phyloP scores from a whole-genome alignment of 2,797 vertebrate species.

The Pseudomugil tenellus region DNA sequence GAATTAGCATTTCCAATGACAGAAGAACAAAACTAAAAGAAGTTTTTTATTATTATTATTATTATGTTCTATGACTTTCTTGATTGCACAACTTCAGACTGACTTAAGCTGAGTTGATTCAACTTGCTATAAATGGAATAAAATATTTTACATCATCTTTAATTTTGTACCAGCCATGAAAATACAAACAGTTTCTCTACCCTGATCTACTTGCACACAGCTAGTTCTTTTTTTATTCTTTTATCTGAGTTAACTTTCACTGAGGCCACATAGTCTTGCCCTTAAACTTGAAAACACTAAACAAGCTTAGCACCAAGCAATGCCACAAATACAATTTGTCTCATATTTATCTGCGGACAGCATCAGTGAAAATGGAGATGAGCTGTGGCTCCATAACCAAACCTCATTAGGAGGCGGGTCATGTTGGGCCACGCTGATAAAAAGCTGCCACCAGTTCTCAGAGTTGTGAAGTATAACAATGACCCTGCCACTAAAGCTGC shows the following conservation, averaged over 20 bases:
- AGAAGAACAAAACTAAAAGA: neutral
- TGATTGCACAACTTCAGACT: neutral
- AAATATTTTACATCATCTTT: neutral
- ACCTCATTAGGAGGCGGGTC: constrained; percentile 29
- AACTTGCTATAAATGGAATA: neutral
- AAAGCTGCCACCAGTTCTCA: constrained; percentile 6
- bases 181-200: too few relatives aligned
- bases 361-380: constrained; percentile 33
- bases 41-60: neutral
- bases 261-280: neutral
- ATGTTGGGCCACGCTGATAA: constrained; percentile 19
- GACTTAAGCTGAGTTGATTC: neutral
- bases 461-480: neutral
- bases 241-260: neutral
- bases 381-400: constrained; percentile 21
- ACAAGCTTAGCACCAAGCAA: constrained; percentile 24
- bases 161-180: neutral
- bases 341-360: constrained; percentile 33
- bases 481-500: constrained; percentile 2
- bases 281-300: constrained; percentile 32
- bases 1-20: neutral
- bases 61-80: neutral
- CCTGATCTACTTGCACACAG: neutral
- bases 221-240: neutral
- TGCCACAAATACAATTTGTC: constrained; percentile 9